Evolutionary conservation across 1,140 invertebrate genomes (phyloP), one percentile per base, ranked within the genome.

Genomic region (Ptiloglossa arizonensis): DNA sequence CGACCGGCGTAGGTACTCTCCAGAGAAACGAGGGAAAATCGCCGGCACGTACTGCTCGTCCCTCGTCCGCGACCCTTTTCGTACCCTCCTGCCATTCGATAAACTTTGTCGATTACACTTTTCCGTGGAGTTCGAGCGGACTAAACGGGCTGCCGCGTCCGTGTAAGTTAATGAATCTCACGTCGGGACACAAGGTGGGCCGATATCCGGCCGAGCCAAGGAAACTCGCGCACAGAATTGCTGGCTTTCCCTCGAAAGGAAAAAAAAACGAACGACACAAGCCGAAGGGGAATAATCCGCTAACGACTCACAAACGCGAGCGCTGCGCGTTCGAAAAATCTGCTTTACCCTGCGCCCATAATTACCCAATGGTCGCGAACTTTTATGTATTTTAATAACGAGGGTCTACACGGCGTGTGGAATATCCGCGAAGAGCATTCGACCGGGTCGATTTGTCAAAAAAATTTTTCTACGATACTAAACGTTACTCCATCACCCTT

Each of bases 21-120:
- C 50, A 79, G 54, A 86, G 85, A 50, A 82, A 86, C 80, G 80
- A 86, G 76, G 80, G 85, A 80, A 86, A 86, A 85, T 78, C 81
- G 75, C 76, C 77, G 64, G 73, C 80, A 60, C 70, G 50, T 63
- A 64, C 81, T 57, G 35, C 70, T 44, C 71, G 78, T 83, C 81
- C 82, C 81, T 79, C 75, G 73, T 76, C 75, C 71, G 64, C 81
- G 78, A 86, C 80, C 81, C 84, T 81, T 76, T 52, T 72, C 78
- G 52, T 80, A 81, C 78, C 83, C 81, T 87, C 78, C 84, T 87
- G 87, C 85, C 86, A 87, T 86, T 82, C 88, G 89, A 90, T 90
- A 90, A 90, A 90, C 87, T 90, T 90, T 89, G 88, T 90, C 87
- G 89, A 90, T 90, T 90, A 89, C 89, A 87, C 89, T 90, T 90